Percentiles rank a stretch among this genome's conserved stretches.
Conservation (phyloP, 2,888 invertebrate genomes). For the Coremacera marginata region DNA sequence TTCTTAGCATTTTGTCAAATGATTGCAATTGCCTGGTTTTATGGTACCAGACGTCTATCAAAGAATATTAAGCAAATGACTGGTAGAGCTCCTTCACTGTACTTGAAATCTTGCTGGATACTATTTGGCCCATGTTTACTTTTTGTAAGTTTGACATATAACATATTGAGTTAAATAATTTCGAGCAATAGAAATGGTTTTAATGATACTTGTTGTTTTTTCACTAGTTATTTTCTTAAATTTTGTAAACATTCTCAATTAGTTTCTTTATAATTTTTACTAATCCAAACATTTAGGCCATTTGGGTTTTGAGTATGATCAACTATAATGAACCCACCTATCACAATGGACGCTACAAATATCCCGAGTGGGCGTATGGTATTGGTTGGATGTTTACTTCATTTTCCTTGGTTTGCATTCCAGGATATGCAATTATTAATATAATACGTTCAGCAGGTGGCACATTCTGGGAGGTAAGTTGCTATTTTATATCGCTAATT, state of each 20-base stretch:
- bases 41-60: conserved; percentile 84
- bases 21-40: conserved; percentile 92
- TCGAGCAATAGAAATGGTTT: too few relatives aligned
- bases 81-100: conserved; percentile 81
- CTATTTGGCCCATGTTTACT: conserved; percentile 84
- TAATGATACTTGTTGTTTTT: too few relatives aligned
- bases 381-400: conserved; percentile 90
- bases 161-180: neutral
- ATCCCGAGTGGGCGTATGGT: conserved; percentile 85
- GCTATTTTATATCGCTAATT: neutral
- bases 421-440: conserved; percentile 82
- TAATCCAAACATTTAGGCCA: conserved; percentile 71
- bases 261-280: neutral
- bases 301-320: conserved; percentile 90
- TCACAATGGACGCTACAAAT: conserved; percentile 81
- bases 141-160: conserved; percentile 71
- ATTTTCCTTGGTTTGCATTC: conserved; percentile 86
- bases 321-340: conserved; percentile 90
- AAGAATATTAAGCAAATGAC: conserved; percentile 92
- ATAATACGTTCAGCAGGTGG: conserved; percentile 79
- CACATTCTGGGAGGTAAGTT: conserved; percentile 77
- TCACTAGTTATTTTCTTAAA: too few relatives aligned
- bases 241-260: neutral
- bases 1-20: conserved; percentile 95
- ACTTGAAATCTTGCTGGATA: conserved; percentile 89